phyloP scores from a whole-genome alignment of 2,797 vertebrate genomes.

The Melanotaenia maccullochi region DNA sequence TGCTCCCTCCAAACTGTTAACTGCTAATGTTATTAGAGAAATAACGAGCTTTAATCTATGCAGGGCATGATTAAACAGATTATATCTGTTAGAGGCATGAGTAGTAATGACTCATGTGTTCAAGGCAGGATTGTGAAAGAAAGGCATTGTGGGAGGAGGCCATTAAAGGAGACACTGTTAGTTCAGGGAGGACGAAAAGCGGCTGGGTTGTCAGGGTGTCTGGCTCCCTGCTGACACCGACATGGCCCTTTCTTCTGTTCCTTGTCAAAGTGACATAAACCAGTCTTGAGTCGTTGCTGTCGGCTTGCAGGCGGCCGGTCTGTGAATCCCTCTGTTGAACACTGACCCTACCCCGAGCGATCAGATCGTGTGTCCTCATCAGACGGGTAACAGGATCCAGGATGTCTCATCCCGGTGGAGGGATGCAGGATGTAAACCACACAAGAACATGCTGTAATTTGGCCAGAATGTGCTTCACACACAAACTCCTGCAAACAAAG shows the following conservation, averaged over 20 bases:
- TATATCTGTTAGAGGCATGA: conserved; percentile 43
- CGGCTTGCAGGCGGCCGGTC: conserved; percentile 30
- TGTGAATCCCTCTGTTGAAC: conserved; percentile 58
- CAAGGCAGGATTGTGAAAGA: conserved; percentile 13
- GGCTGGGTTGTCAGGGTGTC: conserved; percentile 40
- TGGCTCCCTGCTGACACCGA: conserved; percentile 70
- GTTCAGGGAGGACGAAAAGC: conserved; percentile 32
- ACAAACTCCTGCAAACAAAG: conserved; percentile 42
- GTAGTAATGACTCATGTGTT: conserved; percentile 51
- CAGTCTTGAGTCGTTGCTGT: conserved; percentile 61
- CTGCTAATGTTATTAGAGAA: conserved; percentile 45
- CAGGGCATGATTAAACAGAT: conserved; percentile 55
- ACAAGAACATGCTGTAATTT: conserved; percentile 23
- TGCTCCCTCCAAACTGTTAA: conserved; percentile 42
- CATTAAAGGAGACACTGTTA: conserved; percentile 45
- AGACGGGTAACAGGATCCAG: conserved; percentile 70
- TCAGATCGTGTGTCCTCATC: conserved; percentile 59
- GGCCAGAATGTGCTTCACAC: conserved; percentile 20
- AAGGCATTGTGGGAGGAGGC: conserved; percentile 32
- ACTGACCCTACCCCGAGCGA: conserved; percentile 42
- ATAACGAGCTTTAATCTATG: conserved; percentile 64
- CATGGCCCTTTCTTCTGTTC: conserved; percentile 74
- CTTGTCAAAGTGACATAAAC: conserved; percentile 78
- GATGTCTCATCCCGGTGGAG: conserved; percentile 44
- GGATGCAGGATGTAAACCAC: conserved; percentile 37